phyloP scores from a whole-genome alignment of 2,797 vertebrate genomes.

The Onychomys torridus region DNA sequence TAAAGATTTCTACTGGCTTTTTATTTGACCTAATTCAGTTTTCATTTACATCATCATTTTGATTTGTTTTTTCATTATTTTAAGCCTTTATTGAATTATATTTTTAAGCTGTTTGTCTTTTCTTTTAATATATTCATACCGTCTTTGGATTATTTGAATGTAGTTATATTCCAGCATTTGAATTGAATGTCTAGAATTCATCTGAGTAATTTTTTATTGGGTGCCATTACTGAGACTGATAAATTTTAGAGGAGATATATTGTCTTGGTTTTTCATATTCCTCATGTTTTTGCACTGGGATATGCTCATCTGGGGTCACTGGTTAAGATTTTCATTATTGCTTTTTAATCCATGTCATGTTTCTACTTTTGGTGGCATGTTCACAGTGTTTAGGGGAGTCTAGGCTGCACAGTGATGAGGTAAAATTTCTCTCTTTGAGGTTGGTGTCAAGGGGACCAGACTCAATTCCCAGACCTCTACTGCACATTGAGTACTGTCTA shows the following conservation, averaged over 20 bases:
- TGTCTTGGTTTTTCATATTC: not conserved
- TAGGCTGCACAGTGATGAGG: not conserved
- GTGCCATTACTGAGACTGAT: not conserved
- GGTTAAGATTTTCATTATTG: not conserved
- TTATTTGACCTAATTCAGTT: not conserved
- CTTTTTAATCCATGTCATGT: not conserved
- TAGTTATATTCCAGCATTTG: not conserved
- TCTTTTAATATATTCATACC: not conserved
- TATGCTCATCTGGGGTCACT: not conserved
- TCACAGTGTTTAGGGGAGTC: not conserved
- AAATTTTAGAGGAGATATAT: not conserved
- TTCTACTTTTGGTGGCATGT: not conserved
- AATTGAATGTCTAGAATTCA: not conserved
- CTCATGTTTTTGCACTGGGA: not conserved
- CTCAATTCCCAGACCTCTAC: not conserved
- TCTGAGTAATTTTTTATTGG: not conserved
- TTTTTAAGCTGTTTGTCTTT: not conserved
- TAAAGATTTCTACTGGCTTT: not conserved
- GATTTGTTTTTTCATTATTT: not conserved
- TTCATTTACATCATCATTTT: not conserved
- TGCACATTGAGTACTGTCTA: not conserved
- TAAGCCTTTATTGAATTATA: not conserved
- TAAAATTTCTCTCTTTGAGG: not conserved
- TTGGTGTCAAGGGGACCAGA: not conserved
- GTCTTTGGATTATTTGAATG: not conserved